Percentiles rank a stretch among this genome's conserved stretches.
phyloP scores from a whole-genome alignment of 1,140 invertebrate species.

The Metopolophium dirhodum region DNA sequence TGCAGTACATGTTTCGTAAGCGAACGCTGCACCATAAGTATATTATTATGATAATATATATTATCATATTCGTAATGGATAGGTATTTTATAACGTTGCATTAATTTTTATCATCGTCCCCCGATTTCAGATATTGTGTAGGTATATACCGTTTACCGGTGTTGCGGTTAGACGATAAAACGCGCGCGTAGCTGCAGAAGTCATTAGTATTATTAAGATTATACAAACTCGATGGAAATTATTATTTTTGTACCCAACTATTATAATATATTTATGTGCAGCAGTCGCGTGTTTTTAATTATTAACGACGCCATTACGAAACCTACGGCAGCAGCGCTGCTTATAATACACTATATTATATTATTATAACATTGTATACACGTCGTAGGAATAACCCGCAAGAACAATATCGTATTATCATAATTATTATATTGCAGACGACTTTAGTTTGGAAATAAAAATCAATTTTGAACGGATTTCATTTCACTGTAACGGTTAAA shows the following conservation, averaged over 20 bases:
- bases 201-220: constrained; percentile 18
- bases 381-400: neutral
- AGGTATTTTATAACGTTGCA: neutral
- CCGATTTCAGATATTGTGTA: neutral
- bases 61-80: neutral
- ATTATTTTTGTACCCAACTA: neutral
- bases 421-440: neutral
- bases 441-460: neutral
- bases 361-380: neutral
- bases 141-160: neutral
- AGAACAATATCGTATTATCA: neutral
- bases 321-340: neutral
- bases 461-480: neutral
- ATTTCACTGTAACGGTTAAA: neutral
- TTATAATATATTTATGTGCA: neutral
- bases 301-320: neutral
- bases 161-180: neutral
- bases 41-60: neutral
- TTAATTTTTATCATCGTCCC: neutral
- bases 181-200: neutral
- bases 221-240: neutral
- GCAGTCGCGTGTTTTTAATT: neutral
- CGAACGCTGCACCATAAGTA: neutral
- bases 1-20: neutral
- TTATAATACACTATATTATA: neutral